phyloP scores from a whole-genome alignment of 2,113 vertebrate species.

The Neofelis nebulosa region DNA sequence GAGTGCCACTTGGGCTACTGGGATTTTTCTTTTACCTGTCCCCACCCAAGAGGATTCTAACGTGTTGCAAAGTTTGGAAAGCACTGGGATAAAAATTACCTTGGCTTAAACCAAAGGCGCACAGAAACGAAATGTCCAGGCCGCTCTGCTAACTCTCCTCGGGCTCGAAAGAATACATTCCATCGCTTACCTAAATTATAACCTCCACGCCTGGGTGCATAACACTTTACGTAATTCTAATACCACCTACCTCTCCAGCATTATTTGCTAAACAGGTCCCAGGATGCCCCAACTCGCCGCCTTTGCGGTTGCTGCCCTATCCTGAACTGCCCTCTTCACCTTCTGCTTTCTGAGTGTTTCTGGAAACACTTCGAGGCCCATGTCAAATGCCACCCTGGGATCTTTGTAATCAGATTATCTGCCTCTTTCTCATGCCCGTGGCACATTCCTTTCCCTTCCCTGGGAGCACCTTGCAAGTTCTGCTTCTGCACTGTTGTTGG shows the following conservation, averaged over 20 bases:
- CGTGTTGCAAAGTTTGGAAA: neutral
- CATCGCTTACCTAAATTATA: neutral
- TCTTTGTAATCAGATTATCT: neutral
- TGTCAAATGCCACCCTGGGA: neutral
- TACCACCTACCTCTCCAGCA: neutral
- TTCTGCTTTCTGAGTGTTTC: neutral
- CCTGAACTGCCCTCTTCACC: neutral
- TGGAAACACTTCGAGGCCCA: neutral
- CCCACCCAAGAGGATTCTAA: neutral
- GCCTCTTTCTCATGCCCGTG: neutral
- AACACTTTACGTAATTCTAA: neutral
- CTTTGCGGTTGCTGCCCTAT: neutral
- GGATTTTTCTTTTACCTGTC: neutral
- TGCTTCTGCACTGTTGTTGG: neutral
- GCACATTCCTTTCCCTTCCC: too few relatives aligned
- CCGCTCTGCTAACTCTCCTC: neutral
- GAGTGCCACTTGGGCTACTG: too few relatives aligned
- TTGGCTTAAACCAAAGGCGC: neutral
- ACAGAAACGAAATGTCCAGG: neutral
- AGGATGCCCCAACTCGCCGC: neutral
- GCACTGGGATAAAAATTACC: neutral
- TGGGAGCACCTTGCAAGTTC: fast-evolving
- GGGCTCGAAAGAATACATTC: neutral
- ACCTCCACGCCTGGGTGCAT: neutral
- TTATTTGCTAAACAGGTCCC: neutral